Percentiles rank a stretch among this genome's conserved stretches.
phyloP scores from a whole-genome alignment of 2,797 vertebrate genomes.

The Stomatorhinus walkeri region DNA sequence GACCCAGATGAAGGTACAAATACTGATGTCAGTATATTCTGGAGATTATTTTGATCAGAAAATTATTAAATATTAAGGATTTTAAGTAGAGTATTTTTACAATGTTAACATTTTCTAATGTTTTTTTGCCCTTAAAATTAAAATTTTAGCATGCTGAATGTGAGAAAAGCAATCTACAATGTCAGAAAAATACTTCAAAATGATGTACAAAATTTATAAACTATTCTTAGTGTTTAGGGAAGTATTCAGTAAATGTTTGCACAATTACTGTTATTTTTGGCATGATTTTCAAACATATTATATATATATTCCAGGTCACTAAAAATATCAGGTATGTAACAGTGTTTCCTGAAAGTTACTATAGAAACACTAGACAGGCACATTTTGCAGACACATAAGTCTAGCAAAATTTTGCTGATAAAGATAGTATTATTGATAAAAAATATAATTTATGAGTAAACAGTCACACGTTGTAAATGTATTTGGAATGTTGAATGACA shows the following conservation, averaged over 20 bases:
- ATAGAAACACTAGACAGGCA: neutral
- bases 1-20: too few species aligned
- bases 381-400: neutral
- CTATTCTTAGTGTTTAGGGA: neutral
- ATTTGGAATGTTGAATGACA: neutral
- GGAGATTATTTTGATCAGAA: neutral
- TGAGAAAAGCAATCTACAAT: neutral
- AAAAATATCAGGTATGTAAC: neutral
- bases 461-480: neutral
- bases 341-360: neutral
- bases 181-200: neutral
- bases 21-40: too few species aligned
- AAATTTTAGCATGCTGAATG: neutral
- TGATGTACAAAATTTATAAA: neutral
- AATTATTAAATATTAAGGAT: neutral
- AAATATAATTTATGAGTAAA: neutral
- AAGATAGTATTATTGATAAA: neutral
- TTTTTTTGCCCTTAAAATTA: neutral
- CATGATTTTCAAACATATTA: neutral
- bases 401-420: neutral
- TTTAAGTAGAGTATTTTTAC: neutral
- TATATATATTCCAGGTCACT: neutral
- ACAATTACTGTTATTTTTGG: neutral
- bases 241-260: neutral
- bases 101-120: neutral